phyloP scores from a whole-genome alignment of 2,888 invertebrate genomes.

The Tipula unca region DNA sequence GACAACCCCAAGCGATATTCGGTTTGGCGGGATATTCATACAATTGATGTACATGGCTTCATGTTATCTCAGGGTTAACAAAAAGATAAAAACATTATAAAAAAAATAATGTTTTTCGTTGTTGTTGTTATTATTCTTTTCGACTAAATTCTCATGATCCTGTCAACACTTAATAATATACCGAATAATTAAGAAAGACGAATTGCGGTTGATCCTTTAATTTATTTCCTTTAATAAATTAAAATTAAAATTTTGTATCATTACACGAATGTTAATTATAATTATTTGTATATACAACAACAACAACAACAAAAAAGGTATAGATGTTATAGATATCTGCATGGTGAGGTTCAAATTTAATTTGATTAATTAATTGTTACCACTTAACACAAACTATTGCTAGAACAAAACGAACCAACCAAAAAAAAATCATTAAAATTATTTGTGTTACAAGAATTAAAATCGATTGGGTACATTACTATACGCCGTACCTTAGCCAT shows the following conservation, averaged over 20 bases:
- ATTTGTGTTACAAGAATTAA: not conserved
- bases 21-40: not conserved
- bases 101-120: no score
- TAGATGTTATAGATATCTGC: not conserved
- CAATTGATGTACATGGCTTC: not conserved
- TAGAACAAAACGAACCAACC: not conserved
- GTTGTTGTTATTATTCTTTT: not conserved
- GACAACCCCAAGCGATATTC: not conserved
- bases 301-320: not conserved
- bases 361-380: conserved; percentile 8
- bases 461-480: not conserved
- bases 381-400: not conserved
- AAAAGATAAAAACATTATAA: not conserved
- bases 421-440: not conserved
- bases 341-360: not conserved
- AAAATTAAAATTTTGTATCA: not conserved
- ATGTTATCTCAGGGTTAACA: not conserved
- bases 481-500: not conserved
- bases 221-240: not conserved
- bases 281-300: not conserved
- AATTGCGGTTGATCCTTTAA: not conserved
- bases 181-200: not conserved
- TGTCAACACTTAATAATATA: not conserved
- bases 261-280: not conserved
- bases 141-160: not conserved